These are phyloP conservation scores for Smittia sp. DNA, from an alignment of 2,888 invertebrate genomes.

Conservation along the genomic window DNA sequence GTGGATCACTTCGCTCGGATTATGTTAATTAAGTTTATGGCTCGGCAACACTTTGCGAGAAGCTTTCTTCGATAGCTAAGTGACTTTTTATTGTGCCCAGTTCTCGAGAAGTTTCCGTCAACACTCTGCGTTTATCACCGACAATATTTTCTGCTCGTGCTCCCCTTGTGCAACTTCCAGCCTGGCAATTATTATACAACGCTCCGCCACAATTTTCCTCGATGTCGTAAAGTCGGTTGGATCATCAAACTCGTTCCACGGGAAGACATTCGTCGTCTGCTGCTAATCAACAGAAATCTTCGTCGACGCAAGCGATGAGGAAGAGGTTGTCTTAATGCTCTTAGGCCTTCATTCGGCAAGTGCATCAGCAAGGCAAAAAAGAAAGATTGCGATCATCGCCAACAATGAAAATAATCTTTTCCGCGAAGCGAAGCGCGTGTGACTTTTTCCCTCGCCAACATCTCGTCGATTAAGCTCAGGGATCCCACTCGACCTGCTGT, in stretches of 20 bases:
- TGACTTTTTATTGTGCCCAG: background rate
- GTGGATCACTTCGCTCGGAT: background rate
- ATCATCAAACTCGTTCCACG: background rate
- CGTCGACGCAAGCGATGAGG: background rate
- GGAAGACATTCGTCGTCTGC: background rate
- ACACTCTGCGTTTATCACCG: background rate
- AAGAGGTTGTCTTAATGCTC: background rate
- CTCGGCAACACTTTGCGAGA: background rate
- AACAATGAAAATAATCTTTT: background rate
- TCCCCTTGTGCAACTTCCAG: background rate
- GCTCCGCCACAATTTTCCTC: background rate
- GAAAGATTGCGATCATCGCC: background rate
- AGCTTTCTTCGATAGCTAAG: background rate
- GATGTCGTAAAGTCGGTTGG: background rate
- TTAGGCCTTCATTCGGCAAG: background rate
- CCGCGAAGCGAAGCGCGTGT: too few species aligned
- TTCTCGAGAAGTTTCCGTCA: background rate
- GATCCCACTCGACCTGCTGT: too few species aligned
- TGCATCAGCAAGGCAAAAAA: background rate
- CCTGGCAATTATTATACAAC: background rate
- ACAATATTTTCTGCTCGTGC: background rate
- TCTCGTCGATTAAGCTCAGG: too few species aligned
- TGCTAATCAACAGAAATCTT: background rate
- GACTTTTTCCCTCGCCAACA: too few species aligned
- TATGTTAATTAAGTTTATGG: background rate